Percentiles rank a stretch among this genome's conserved stretches.
Evolutionary conservation across 2,113 vertebrate species (phyloP).

Genomic region (Pterocles burchelli): DNA sequence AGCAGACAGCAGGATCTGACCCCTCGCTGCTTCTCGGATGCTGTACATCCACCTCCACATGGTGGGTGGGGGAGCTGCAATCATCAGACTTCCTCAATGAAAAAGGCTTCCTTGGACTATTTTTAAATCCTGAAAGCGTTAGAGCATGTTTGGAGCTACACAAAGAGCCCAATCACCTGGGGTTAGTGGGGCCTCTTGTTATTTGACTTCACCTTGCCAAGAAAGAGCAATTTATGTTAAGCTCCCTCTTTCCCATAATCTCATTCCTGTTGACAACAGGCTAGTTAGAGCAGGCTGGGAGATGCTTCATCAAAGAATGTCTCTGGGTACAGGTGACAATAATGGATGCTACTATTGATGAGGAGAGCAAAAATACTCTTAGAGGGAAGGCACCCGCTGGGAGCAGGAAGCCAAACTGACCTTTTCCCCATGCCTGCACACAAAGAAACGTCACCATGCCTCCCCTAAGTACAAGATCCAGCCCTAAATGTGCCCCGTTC

Average conservation of each 20-base stretch:
- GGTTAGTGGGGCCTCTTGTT: neutral
- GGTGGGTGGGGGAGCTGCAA: conserved; percentile 35
- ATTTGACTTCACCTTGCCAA: conserved; percentile 31
- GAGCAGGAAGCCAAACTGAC: neutral
- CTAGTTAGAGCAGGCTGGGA: neutral
- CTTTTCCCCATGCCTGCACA: neutral
- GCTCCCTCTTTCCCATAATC: neutral
- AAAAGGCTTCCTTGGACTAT: conserved; percentile 32
- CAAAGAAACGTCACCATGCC: neutral
- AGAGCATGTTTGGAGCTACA: conserved; percentile 32
- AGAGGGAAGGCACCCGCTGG: neutral
- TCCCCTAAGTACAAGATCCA: neutral
- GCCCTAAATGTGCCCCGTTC: neutral
- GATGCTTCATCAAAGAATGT: neutral
- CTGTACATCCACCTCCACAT: conserved; percentile 45
- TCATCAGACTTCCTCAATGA: conserved; percentile 31
- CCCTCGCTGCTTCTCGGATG: neutral
- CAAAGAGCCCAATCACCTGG: conserved; percentile 47
- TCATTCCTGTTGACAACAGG: neutral
- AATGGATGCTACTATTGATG: neutral
- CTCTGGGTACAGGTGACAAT: conserved; percentile 32
- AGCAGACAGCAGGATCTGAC: neutral
- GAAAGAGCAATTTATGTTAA: conserved; percentile 10
- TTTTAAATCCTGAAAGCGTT: conserved; percentile 28
- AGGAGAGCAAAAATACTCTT: neutral